Base-by-base conservation (phyloP, 2,888 invertebrate genomes). In the Andrena bicolor region DNA sequence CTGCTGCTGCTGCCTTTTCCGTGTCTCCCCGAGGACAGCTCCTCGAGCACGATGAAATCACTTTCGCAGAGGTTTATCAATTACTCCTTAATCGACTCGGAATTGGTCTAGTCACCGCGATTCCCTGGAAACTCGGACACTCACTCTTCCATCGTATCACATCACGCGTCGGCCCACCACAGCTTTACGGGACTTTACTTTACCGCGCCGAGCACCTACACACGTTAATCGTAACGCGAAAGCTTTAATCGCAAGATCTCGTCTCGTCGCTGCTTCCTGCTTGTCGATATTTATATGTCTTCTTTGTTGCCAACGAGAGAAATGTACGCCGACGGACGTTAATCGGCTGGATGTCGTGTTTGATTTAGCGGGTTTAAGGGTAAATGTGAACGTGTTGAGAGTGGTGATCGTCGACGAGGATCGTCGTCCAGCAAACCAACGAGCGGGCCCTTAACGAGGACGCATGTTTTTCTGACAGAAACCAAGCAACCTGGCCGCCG, bases 391-490 rank as follows among this genome's bases (percentile, higher is more conserved):
- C 72, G 56, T 76, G 81, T 78, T 26, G 53, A 73, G 16, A 41
- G 41, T 41, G 70, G 71, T 80, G 35, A 28, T 73, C 66, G 80
- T 71, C 80, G 65, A n/a, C 49, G 70, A 70, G 48, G 73, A 70
- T 73, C 82, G 64, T 70, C 76, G 56, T 23, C 16, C 64, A 23
- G 56, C n/a, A 72, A 68, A 61, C n/a, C 41, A 53, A 51, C 53
- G 61, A 51, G 51, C 23, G 75, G 26, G 63, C 60, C 70, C 69
- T 79, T 75, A 80, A 79, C 71, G 30, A 85, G 72, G 77, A 78
- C 66, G 64, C 51, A 68, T 86, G 75, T 87, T 87, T 75, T 88
- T 81, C 84, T 75, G 65, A 88, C 87, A 88, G 87, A 88, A 69
- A 79, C 30, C 75, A 65, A 79, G 63, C 60, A 23, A 66, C 68